A percentile compares a stretch with the other conserved stretches of the same genome.
Evolutionary conservation across 2,797 vertebrate species (phyloP).

Genomic region (Apogon talboti): DNA sequence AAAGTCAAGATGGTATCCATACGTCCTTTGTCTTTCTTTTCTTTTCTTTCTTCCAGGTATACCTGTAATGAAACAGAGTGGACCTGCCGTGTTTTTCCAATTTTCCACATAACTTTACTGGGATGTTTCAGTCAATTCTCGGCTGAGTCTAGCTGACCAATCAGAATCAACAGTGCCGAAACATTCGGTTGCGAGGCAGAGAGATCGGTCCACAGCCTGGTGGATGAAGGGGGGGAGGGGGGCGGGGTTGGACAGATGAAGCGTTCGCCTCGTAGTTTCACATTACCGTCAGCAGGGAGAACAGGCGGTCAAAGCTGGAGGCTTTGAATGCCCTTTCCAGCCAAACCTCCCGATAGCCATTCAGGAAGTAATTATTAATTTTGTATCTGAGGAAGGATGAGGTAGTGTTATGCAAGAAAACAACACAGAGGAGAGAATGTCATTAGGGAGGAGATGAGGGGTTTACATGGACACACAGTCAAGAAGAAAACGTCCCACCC

Average conservation of each 20-base stretch:
- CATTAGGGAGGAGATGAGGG: slow-evolving; percentile 75
- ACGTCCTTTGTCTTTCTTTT: slow-evolving; percentile 41
- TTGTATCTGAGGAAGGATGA: slow-evolving; percentile 97
- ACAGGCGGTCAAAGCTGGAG: slow-evolving; percentile 99
- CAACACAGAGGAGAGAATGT: slow-evolving; percentile 84
- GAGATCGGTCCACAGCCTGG: slow-evolving; percentile 87
- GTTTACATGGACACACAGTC: slow-evolving; percentile 69
- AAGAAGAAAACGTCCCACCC: slow-evolving; percentile 41
- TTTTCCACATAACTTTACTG: slow-evolving; percentile 44
- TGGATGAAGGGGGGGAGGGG: slow-evolving; percentile 78
- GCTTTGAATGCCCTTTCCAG: slow-evolving; percentile 99
- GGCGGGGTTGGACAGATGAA: slow-evolving; percentile 77
- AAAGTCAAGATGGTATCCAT: slow-evolving; percentile 29
- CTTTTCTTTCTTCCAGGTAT: slow-evolving; percentile 52
- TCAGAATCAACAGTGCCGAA: slow-evolving; percentile 91
- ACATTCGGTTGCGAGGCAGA: slow-evolving; percentile 83
- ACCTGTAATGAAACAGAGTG: slow-evolving; percentile 64
- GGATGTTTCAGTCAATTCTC: slow-evolving; percentile 48
- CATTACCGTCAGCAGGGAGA: slow-evolving; percentile 99
- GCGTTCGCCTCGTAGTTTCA: slow-evolving; percentile 89
- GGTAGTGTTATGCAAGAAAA: slow-evolving; percentile 89
- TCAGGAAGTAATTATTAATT: slow-evolving; percentile 99
- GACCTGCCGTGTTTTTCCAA: slow-evolving; percentile 32
- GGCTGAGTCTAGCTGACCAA: slow-evolving; percentile 88
- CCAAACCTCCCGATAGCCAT: slow-evolving; percentile 99